A percentile compares a stretch with the other conserved stretches of the same genome.
Conservation (phyloP, 2,888 invertebrate genomes). For the Campopleginae sp. region DNA sequence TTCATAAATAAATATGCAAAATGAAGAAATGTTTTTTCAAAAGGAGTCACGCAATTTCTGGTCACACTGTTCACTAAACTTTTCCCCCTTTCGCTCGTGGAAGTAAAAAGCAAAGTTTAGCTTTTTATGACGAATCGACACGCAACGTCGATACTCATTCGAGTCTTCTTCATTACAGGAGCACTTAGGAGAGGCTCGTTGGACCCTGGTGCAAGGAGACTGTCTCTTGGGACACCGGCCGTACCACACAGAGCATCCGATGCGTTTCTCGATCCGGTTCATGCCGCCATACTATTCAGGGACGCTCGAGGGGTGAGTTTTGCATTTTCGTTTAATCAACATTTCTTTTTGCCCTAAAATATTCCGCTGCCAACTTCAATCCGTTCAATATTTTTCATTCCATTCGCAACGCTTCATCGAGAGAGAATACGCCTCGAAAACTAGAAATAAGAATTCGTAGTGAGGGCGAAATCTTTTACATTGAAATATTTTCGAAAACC, state of each 20-base stretch:
- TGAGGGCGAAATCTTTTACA: too few species aligned
- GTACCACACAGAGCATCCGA: slow-evolving; percentile 89
- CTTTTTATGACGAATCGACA: not conserved
- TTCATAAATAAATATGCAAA: not conserved
- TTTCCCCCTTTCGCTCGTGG: not conserved
- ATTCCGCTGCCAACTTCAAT: not conserved
- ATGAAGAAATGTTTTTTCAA: slow-evolving; percentile 10
- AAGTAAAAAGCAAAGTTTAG: not conserved
- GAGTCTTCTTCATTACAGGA: slow-evolving; percentile 86
- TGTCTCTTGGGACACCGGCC: slow-evolving; percentile 89
- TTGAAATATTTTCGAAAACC: too few species aligned
- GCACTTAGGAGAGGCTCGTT: slow-evolving; percentile 91
- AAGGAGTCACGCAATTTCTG: not conserved
- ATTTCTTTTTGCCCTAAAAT: not conserved
- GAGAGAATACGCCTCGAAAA: too few species aligned
- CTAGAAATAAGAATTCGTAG: too few species aligned
- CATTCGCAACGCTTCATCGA: not conserved
- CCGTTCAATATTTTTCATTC: not conserved
- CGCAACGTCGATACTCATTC: not conserved
- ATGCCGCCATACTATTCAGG: slow-evolving; percentile 95
- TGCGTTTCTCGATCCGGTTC: slow-evolving; percentile 93
- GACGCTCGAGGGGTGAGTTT: slow-evolving; percentile 96
- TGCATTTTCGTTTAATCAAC: not conserved
- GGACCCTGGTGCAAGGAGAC: slow-evolving; percentile 91
- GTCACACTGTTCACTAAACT: not conserved